These are phyloP conservation scores for Nemotelus pantherinus DNA, from an alignment of 2,888 invertebrate species.

Conservation along the genomic window DNA sequence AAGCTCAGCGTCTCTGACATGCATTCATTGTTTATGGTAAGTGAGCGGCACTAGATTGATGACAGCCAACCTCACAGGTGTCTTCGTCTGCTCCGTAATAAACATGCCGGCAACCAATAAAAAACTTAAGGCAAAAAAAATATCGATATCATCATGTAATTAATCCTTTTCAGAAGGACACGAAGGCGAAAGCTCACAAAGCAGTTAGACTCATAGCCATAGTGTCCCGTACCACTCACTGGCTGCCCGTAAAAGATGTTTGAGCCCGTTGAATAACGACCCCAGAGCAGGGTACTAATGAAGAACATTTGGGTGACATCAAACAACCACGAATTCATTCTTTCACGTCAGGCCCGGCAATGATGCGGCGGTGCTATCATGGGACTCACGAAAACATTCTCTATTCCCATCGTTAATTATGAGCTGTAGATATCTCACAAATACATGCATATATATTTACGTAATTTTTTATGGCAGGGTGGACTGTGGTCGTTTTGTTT, in stretches of 20 bases:
- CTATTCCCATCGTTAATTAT: no score
- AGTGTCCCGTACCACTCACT: no score
- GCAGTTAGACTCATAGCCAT: no score
- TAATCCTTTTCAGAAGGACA: slow-evolving; percentile 32
- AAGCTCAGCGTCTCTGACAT: slow-evolving; percentile 2
- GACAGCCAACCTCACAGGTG: slow-evolving; percentile 10
- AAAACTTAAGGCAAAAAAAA: slow-evolving; percentile 19
- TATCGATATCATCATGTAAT: slow-evolving; percentile 5
- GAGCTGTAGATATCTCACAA: no score
- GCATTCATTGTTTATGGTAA: background rate
- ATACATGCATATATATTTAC: no score
- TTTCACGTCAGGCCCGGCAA: background rate
- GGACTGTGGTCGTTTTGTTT: background rate
- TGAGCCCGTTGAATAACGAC: no score
- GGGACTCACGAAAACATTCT: no score
- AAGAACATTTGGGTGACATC: slow-evolving; percentile 22
- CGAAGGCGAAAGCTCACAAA: no score
- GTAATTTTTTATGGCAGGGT: no score
- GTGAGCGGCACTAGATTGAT: slow-evolving; percentile 14
- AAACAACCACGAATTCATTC: slow-evolving; percentile 24
- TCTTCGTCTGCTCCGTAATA: background rate
- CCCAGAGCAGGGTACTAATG: slow-evolving; percentile 19
- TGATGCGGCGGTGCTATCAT: no score
- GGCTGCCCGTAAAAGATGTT: no score
- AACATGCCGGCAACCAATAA: background rate